Base-by-base conservation (phyloP, 2,113 vertebrate genomes). In the Scolopax mira region DNA sequence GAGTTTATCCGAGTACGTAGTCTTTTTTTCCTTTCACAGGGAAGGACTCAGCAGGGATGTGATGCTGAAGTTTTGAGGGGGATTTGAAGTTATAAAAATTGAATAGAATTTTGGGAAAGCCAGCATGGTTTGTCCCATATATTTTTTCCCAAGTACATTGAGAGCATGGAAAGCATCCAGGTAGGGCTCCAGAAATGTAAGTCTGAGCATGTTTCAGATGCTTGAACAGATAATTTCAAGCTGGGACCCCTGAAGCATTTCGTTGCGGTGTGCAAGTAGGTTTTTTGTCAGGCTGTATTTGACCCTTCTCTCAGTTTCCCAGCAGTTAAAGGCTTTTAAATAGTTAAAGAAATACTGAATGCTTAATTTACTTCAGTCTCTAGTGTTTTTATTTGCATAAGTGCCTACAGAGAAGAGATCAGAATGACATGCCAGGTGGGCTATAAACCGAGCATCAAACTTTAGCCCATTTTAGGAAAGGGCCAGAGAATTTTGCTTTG, bases 171-270 rank as follows among this genome's bases (percentile, higher is more conserved):
- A 90, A 19, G 33, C 42, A 64, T 83, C 92, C 61, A 90, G 64
- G 18, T 14, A 90, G 79, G 69, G n/a, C 77, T 86, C 27, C 17
- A 42, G 42, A 57, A 88, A 64, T 48, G 3, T 60, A 75, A 88
- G 24, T 55, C 85, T 85, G 75, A 90, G 65, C 94, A 33, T 91
- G 64, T 95, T 95, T 95, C 82, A 85, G 51, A 80, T 96, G 71
- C 82, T 60, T 86, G 79, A 88, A 31, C 60, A 71, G 91, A 78
- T 89, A 94, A 96, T 79, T 82, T 92, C 85, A 60, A 74, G 10
- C 33, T 74, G 72, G 65, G 85, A 89, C 46, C 58, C 71, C 79
- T 82, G 71, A 72, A 90, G 83, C 85, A 24, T 90, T 95, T 95
- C 85, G 72, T 51, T 78, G 57, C 44, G 31, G 22, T 57, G 39